Evolutionary conservation across 2,888 invertebrate genomes (phyloP).

Genomic region (Epirrhoe tristata): DNA sequence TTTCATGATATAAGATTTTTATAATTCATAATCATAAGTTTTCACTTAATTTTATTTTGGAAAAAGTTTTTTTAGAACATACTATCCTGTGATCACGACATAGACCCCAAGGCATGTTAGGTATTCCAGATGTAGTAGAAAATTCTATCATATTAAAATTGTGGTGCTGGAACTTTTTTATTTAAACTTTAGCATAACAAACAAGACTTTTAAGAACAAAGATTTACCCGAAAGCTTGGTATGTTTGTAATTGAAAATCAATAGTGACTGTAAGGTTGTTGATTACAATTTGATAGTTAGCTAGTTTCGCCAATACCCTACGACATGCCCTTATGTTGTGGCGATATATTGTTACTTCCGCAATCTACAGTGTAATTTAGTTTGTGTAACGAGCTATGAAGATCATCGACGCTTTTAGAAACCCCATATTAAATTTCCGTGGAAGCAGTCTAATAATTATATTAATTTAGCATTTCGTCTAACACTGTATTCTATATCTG

Average conservation of each 20-base stretch:
- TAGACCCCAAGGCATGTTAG: too few species aligned
- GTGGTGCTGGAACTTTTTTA: too few species aligned
- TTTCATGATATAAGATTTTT: too few species aligned
- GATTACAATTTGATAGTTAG: conserved; percentile 5
- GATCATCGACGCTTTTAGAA: conserved; percentile 36
- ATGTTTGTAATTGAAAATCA: background rate
- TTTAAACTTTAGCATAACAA: too few species aligned
- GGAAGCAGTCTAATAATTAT: background rate
- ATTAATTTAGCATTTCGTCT: background rate
- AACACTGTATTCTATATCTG: background rate
- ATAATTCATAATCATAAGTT: too few species aligned
- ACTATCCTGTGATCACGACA: too few species aligned
- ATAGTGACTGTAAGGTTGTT: background rate
- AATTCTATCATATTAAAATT: too few species aligned
- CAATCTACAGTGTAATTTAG: conserved; percentile 41
- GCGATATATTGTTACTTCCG: conserved; percentile 43
- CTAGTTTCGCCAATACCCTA: conserved; percentile 9
- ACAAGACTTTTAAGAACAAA: too few species aligned
- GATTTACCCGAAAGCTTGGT: background rate
- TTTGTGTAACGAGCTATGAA: conserved; percentile 38
- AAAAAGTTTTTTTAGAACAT: too few species aligned
- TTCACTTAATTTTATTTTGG: too few species aligned
- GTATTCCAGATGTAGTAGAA: too few species aligned
- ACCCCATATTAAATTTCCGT: background rate
- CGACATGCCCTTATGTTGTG: conserved; percentile 43